Evolutionary conservation across 2,113 vertebrate species (phyloP).

Genomic region (Tricholaema leucomelas): DNA sequence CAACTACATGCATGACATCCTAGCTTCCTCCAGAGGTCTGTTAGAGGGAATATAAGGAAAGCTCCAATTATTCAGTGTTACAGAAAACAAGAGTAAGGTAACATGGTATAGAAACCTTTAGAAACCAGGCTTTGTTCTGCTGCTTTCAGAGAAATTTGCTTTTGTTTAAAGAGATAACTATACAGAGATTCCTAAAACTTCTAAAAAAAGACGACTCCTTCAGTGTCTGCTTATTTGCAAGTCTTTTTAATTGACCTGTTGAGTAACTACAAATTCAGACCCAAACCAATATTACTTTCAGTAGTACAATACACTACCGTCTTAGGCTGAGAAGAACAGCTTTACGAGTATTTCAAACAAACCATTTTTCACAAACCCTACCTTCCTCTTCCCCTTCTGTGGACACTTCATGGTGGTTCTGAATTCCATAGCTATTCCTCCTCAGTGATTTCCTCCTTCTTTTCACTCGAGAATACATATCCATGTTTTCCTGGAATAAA

Average conservation of each 20-base stretch:
- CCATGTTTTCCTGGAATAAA: conserved; percentile 93
- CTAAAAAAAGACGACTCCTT: not conserved
- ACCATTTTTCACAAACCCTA: conserved; percentile 68
- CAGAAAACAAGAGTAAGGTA: not conserved
- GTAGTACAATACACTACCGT: not conserved
- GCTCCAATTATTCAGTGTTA: not conserved
- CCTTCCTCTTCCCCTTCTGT: conserved; percentile 93
- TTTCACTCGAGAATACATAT: conserved; percentile 99
- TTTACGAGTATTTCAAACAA: not conserved
- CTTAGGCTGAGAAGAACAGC: not conserved
- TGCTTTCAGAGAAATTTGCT: not conserved
- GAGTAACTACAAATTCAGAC: not conserved
- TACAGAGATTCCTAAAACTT: not conserved
- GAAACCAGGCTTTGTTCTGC: not conserved
- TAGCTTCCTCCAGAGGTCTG: not conserved
- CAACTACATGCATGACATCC: not conserved
- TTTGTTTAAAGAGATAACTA: not conserved
- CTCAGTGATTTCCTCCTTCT: conserved; percentile 91
- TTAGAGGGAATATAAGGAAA: not conserved
- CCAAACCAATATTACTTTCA: not conserved
- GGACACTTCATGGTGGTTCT: conserved; percentile 92
- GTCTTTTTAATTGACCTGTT: not conserved
- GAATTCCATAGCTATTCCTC: conserved; percentile 91
- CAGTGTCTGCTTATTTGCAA: not conserved
- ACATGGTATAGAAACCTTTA: not conserved